A percentile compares a stretch with the other conserved stretches of the same genome.
Conservation (phyloP, 2,797 vertebrate species). For the Pterois miles region DNA sequence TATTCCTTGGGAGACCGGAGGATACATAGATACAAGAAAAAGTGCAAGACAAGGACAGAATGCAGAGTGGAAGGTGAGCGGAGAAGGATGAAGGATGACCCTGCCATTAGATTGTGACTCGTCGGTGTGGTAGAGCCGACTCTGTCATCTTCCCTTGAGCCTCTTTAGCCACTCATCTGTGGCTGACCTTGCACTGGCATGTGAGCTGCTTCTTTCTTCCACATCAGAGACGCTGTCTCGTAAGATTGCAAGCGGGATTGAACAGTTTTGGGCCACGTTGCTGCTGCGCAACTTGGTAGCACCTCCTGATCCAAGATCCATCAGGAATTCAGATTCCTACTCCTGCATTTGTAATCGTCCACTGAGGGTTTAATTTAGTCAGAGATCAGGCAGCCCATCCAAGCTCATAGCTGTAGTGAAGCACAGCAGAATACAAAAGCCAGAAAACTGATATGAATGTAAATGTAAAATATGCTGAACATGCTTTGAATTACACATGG, state of each 20-base stretch:
- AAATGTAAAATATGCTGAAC: slow-evolving; percentile 24
- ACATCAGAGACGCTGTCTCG: slow-evolving; percentile 48
- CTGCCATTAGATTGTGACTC: slow-evolving; percentile 57
- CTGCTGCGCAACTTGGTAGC: slow-evolving; percentile 22
- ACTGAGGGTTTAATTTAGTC: slow-evolving; percentile 15
- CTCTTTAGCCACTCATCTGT: slow-evolving; percentile 68
- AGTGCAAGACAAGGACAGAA: not conserved
- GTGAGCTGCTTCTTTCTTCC: slow-evolving; percentile 55
- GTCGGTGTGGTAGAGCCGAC: slow-evolving; percentile 41
- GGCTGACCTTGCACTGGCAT: slow-evolving; percentile 64
- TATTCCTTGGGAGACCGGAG: not conserved
- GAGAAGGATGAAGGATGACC: slow-evolving; percentile 40
- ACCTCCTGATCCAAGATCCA: slow-evolving; percentile 22
- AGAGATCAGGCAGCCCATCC: not conserved
- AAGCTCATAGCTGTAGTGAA: not conserved
- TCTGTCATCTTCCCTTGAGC: slow-evolving; percentile 61
- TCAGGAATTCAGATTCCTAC: slow-evolving; percentile 2
- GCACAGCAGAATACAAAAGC: slow-evolving; percentile 11
- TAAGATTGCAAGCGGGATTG: slow-evolving; percentile 15
- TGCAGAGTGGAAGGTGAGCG: slow-evolving; percentile 18
- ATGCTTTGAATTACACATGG: slow-evolving; percentile 23
- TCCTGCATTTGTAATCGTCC: slow-evolving; percentile 18
- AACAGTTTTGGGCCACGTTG: slow-evolving; percentile 35
- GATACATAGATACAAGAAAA: slow-evolving; percentile 10
- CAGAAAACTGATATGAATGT: not conserved